A percentile compares a stretch with the other conserved stretches of the same genome.
These are phyloP conservation scores for Desmophyllum pertusum DNA, from an alignment of 92 coral and sea anemone genomes.

Conservation along the genomic window DNA sequence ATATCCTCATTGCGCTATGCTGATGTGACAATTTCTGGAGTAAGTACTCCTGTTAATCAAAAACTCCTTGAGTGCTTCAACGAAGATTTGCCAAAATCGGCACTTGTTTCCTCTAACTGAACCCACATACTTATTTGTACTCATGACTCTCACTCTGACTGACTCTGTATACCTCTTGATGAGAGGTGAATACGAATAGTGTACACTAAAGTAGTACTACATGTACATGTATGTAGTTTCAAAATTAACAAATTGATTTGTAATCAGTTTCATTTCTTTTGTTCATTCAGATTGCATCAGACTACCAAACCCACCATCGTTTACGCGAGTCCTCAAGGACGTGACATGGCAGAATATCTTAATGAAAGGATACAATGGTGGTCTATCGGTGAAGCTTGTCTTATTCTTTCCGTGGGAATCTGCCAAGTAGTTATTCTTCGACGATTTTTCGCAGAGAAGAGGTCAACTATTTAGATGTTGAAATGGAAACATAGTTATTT, in stretches of 20 bases:
- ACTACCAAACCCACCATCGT: conserved; percentile 97
- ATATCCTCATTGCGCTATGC: too few relatives aligned
- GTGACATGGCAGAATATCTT: conserved; percentile 95
- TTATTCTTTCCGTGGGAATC: conserved; percentile 86
- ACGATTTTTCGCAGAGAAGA: conserved; percentile 95
- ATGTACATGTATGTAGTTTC: neutral
- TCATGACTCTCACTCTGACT: too few relatives aligned
- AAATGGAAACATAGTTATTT: neutral
- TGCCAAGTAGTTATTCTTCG: conserved; percentile 94
- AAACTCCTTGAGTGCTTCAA: too few relatives aligned
- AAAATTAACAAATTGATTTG: neutral
- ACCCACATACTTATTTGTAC: too few relatives aligned
- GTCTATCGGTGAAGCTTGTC: conserved; percentile 97
- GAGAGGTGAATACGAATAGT: too few relatives aligned
- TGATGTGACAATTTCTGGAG: too few relatives aligned
- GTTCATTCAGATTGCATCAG: conserved; percentile 78
- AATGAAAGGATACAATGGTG: conserved; percentile 98
- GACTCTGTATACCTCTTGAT: neutral
- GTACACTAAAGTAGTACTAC: neutral
- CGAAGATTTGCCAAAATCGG: too few relatives aligned
- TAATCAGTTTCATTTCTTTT: conserved; percentile 1
- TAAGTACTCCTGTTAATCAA: too few relatives aligned
- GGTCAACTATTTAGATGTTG: conserved; percentile 84
- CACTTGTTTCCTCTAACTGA: too few relatives aligned
- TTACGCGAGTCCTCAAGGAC: conserved; percentile 92